A percentile compares a stretch with the other conserved stretches of the same genome.
Conservation (phyloP, 2,113 vertebrate species). For the Phrynocephalus versicolor region DNA sequence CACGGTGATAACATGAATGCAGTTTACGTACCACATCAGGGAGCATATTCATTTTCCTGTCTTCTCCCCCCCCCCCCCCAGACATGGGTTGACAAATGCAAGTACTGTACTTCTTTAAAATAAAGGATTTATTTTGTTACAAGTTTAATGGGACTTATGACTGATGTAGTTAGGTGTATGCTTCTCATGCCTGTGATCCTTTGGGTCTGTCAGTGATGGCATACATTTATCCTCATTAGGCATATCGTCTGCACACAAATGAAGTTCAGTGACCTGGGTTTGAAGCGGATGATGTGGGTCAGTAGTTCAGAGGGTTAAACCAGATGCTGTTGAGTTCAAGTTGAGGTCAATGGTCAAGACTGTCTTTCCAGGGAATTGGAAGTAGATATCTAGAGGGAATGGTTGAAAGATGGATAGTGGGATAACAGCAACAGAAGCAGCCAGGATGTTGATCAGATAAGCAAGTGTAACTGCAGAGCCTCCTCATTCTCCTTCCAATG, state of each 20-base stretch:
- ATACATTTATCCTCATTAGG: neutral
- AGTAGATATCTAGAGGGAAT: neutral
- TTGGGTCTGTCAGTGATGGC: neutral
- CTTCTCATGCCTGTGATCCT: neutral
- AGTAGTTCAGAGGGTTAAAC: neutral
- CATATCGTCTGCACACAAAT: neutral
- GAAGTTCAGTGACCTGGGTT: neutral
- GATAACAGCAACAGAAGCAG: neutral
- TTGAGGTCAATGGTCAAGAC: neutral
- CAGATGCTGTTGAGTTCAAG: neutral
- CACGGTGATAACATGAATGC: neutral
- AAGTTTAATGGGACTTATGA: neutral
- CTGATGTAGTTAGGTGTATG: neutral
- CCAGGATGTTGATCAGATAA: too few relatives aligned
- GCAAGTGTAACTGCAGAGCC: neutral
- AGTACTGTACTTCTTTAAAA: neutral
- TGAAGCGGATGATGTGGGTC: neutral
- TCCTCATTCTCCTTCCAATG: neutral
- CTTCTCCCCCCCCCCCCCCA: neutral
- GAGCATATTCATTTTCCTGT: too few relatives aligned
- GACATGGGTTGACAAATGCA: neutral
- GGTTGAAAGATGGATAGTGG: neutral
- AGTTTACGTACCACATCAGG: neutral
- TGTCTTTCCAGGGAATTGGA: neutral
- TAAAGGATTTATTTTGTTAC: neutral